Evolutionary conservation across 2,113 vertebrate species (phyloP), one percentile per base, ranked within the genome.

Genomic region (Steatornis caripensis): DNA sequence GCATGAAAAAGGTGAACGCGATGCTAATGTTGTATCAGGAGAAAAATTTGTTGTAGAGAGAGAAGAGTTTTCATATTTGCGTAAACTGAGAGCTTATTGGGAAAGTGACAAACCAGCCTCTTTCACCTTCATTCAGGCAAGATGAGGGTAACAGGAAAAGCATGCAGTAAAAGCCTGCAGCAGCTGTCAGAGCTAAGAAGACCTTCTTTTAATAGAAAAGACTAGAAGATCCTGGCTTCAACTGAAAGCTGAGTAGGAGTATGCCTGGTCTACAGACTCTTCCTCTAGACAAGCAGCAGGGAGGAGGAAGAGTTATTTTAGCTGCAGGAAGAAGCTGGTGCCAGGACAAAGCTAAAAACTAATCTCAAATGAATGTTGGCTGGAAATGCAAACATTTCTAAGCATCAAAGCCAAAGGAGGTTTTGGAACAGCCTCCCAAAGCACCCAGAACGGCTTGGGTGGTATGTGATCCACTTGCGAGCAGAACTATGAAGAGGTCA

Each of bases 211-310:
- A 93, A 88, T 70, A 92, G 83, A 74, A 90, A 49, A 90, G 29
- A 32, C 66, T 92, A 41, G 36, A 90, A 93, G n/a, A 94, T 39
- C 66, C 75, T 84, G 79, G 68, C 29, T 90, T 81, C 86, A 92
- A 87, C 58, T 88, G 76, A 81, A 90, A 89, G 54, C 54, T 95
- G 91, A 89, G 95, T 90, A 49, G 95, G 93, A 84, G 91, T 69
- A 51, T 75, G 71, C 68, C 76, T 66, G 71, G 76, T 69, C 86
- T 95, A 61, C 92, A 93, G 37, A 86, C 76, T 93, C 83, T 90
- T 80, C 87, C 87, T 97, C 90, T 91, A 95, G 94, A 97, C 79
- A 60, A 24, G 54, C 75, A 90, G 71, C 79, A 90, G 76, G 86
- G 65, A 93, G 55, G 34, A 87, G 34, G 85, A 85, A 93, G 90